These are phyloP conservation scores for Crocuta crocuta DNA, from an alignment of 2,113 vertebrate species.

Conservation along the genomic window DNA sequence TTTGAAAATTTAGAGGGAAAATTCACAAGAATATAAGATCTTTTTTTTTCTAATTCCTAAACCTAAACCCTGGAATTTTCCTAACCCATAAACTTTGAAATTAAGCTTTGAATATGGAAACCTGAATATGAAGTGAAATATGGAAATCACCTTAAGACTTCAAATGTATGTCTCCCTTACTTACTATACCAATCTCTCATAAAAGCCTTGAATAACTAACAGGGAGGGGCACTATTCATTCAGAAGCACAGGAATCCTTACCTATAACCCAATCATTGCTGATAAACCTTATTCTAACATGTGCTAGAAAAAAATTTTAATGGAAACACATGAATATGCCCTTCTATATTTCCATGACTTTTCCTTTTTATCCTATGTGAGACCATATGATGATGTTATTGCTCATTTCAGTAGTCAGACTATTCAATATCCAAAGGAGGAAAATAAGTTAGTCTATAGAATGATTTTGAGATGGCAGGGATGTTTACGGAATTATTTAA, in stretches of 20 bases:
- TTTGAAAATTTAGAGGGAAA: conserved; percentile 21
- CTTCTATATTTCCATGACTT: background rate
- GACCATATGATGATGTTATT: background rate
- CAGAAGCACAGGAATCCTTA: background rate
- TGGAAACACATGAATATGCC: background rate
- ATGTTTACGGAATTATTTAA: conserved; percentile 31
- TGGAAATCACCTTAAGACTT: background rate
- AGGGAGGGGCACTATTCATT: background rate
- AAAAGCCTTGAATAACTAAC: background rate
- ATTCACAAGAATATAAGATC: background rate
- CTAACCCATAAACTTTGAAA: background rate
- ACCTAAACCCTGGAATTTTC: too few relatives aligned
- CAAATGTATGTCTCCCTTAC: background rate
- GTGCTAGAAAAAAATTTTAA: background rate
- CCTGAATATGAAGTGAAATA: background rate
- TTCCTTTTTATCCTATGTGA: background rate
- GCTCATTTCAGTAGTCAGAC: conserved; percentile 37
- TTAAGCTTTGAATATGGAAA: background rate
- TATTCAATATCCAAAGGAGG: background rate
- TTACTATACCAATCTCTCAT: background rate
- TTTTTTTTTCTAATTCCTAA: conserved; percentile 1
- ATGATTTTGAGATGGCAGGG: conserved; percentile 16
- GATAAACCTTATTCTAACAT: conserved; percentile 16
- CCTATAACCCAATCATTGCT: background rate
- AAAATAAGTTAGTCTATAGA: background rate